Percentiles rank a stretch among this genome's conserved stretches.
Conservation (phyloP, 2,113 vertebrate species). For the Aspiorhynchus laticeps region DNA sequence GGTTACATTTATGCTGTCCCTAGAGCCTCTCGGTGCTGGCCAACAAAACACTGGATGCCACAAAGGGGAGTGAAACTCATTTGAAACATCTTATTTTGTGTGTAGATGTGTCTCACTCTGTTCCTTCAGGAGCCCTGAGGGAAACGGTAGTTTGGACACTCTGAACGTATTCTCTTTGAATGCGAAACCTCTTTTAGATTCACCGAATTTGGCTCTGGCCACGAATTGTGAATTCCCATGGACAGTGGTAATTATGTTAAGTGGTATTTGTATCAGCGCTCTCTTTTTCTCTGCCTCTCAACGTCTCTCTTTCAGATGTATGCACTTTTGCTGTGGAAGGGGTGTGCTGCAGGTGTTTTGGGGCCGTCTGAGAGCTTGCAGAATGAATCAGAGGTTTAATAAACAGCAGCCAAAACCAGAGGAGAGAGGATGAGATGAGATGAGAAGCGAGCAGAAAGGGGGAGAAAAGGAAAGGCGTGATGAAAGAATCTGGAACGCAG, state of each 20-base stretch:
- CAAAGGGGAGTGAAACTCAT: conserved; percentile 37
- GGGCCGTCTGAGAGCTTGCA: background rate
- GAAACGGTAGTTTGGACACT: conserved; percentile 15
- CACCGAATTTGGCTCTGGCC: conserved; percentile 14
- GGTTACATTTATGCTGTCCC: conserved; percentile 28
- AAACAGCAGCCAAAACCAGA: conserved; percentile 33
- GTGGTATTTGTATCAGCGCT: conserved; percentile 36
- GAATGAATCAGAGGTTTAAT: conserved; percentile 24
- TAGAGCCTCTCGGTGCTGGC: conserved; percentile 14
- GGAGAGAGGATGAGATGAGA: background rate
- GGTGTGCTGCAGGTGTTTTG: conserved; percentile 20
- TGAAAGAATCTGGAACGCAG: conserved; percentile 10
- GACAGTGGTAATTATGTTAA: conserved; percentile 30
- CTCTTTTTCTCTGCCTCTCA: background rate
- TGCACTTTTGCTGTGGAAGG: background rate
- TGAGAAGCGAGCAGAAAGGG: background rate
- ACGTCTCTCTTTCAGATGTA: background rate
- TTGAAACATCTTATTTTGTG: conserved; percentile 41
- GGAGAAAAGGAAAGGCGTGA: background rate
- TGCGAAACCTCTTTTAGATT: conserved; percentile 26
- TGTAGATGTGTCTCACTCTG: conserved; percentile 22
- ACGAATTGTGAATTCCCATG: conserved; percentile 23
- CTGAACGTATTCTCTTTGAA: background rate
- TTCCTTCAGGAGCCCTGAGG: conserved; percentile 30
- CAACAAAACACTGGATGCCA: conserved; percentile 27